phyloP scores from a whole-genome alignment of 2,797 vertebrate species.

The Darevskia nairensis region DNA sequence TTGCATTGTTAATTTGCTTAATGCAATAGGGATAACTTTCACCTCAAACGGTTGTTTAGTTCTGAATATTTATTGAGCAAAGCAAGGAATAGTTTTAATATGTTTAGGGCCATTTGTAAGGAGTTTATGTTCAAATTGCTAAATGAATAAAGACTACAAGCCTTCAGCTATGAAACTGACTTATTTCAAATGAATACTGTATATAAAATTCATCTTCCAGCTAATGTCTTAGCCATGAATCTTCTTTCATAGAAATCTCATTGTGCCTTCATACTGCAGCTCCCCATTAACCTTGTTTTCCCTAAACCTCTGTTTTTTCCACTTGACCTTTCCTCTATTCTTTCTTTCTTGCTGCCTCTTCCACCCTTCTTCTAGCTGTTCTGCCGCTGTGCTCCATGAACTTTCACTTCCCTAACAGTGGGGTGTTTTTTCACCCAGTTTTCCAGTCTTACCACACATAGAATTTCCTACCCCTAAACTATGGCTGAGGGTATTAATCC shows the following conservation, averaged over 20 bases:
- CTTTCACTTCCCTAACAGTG: background rate
- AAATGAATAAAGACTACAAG: conserved; percentile 50
- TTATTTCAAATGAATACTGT: too few relatives aligned
- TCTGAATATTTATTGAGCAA: conserved; percentile 47
- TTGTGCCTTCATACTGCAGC: too few relatives aligned
- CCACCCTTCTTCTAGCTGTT: background rate
- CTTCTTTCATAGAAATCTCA: background rate
- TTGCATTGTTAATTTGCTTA: background rate
- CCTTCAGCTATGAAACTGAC: background rate
- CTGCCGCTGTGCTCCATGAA: background rate
- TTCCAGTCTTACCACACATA: background rate
- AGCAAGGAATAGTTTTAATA: conserved; percentile 20
- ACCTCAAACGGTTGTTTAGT: background rate
- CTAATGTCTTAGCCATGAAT: too few relatives aligned
- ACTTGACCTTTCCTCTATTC: background rate
- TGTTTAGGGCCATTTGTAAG: background rate
- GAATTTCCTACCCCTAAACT: background rate
- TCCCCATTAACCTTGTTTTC: background rate
- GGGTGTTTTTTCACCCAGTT: background rate
- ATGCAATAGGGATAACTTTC: background rate
- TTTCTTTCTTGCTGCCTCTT: background rate
- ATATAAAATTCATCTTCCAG: too few relatives aligned
- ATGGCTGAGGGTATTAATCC: background rate
- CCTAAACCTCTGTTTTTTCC: background rate
- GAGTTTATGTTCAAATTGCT: conserved; percentile 53